Conservation (phyloP, 2,113 vertebrate species). For the Ranitomeya variabilis region DNA sequence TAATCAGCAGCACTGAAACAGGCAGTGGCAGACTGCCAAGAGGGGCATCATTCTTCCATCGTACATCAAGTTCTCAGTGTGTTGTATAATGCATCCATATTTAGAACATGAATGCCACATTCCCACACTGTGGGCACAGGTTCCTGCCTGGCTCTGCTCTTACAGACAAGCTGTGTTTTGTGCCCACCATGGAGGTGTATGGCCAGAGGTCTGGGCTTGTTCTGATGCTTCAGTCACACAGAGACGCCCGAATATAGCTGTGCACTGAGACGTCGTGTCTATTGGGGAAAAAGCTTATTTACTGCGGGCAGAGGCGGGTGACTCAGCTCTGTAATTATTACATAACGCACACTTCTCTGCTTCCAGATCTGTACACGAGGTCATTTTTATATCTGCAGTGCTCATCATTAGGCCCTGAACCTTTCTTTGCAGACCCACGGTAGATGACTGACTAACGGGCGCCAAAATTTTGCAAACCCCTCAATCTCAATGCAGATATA, state of each 20-base stretch:
- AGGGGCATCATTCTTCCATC: not conserved
- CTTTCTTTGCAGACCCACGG: not conserved
- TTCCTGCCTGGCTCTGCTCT: not conserved
- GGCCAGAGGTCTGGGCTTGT: not conserved
- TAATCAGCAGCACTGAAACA: not conserved
- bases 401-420: not conserved
- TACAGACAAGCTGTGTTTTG: not conserved
- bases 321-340: slow-evolving; percentile 13
- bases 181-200: not conserved
- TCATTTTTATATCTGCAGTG: not conserved
- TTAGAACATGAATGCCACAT: not conserved
- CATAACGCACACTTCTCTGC: not conserved
- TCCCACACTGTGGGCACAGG: not conserved
- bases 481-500: not conserved
- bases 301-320: not conserved
- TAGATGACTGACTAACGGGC: not conserved
- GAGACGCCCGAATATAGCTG: not conserved
- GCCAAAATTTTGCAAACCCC: not conserved
- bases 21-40: not conserved
- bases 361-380: not conserved
- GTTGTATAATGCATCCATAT: not conserved
- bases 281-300: not conserved
- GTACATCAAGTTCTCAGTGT: not conserved
- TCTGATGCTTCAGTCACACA: not conserved
- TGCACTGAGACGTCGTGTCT: not conserved